These are phyloP conservation scores for Abramis brama DNA, from an alignment of 2,113 vertebrate species.

Conservation along the genomic window DNA sequence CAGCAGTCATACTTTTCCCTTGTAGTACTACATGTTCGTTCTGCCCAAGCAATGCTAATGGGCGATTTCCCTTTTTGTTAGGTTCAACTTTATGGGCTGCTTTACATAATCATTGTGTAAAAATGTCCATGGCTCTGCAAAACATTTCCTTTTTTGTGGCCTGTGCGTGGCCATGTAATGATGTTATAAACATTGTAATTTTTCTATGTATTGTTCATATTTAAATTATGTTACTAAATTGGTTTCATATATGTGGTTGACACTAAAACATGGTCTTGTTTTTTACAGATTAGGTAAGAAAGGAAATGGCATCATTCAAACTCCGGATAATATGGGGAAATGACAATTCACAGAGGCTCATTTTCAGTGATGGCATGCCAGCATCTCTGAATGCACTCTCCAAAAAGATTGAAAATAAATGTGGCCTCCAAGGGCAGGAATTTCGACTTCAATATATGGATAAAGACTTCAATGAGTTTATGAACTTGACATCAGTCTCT, in stretches of 20 bases:
- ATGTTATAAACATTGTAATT: too few relatives aligned
- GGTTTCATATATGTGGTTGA: neutral
- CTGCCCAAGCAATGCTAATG: too few relatives aligned
- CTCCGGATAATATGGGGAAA: neutral
- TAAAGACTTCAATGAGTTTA: constrained; percentile 18
- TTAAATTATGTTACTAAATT: neutral
- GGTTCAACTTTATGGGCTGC: too few relatives aligned
- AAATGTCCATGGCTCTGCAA: too few relatives aligned
- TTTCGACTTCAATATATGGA: constrained; percentile 7
- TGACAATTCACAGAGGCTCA: constrained; percentile 5
- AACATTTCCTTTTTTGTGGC: too few relatives aligned
- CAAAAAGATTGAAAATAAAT: neutral
- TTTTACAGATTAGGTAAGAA: constrained; percentile 9
- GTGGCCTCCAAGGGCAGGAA: neutral
- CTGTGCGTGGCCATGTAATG: too few relatives aligned
- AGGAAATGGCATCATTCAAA: constrained; percentile 2
- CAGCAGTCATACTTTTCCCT: too few relatives aligned
- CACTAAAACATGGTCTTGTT: constrained; percentile 12
- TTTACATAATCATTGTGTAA: too few relatives aligned
- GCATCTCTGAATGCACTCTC: neutral
- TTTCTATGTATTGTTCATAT: too few relatives aligned
- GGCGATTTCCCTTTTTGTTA: too few relatives aligned
- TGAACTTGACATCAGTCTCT: constrained; percentile 9
- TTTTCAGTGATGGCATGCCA: neutral
- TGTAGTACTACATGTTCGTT: too few relatives aligned